Base-by-base conservation (phyloP, 2,888 invertebrate species). In the Nysson spinosus region DNA sequence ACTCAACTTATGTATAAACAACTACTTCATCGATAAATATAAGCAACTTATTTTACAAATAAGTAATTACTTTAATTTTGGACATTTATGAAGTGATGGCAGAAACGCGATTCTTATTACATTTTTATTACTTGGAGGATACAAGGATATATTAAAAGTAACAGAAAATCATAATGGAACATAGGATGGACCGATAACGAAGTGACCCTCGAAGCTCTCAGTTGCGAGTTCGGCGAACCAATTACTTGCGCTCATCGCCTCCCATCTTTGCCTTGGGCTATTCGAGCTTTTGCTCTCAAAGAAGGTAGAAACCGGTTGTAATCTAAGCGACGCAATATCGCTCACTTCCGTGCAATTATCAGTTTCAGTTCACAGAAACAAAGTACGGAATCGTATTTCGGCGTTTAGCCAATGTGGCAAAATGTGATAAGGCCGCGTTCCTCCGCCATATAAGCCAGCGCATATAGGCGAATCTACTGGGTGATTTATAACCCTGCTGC, bases 321-420 rank as follows among this genome's bases (percentile, higher is more conserved):
- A 76, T 76, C 74, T 55, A 60, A 56, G 57, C 62, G 55, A 49
- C 50, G 60, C 62, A 52, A 67, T 63, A 62, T 52, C 55, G 34
- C 42, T 37, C 34, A 24, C 37, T 35, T 46, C 22, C 67, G 68
- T 71, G 77, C 81, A 81, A 83, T 84, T 84, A 83, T 83, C 81
- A 43, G 63, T 55, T 47, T 52, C 63, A 58, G 69, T 72, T 57
- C 73, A 63, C 65, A 69, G 71, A 79, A 83, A 83, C 83, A 83
- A 82, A 80, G 77, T 78, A 72, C 73, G 71, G 78, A 82, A 83
- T 83, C 78, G 83, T 80, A 83, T 83, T 85, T 83, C 77, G 79
- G 67, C 80, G 80, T 81, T 82, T 76, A 80, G 81, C 80, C 83
- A 83, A 81, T 79, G 85, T 81, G 82, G 75, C 74, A 51, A 64